Evolutionary conservation across 2,797 vertebrate genomes (phyloP), one percentile per base, ranked within the genome.

Genomic region (Leptoclinus maculatus): DNA sequence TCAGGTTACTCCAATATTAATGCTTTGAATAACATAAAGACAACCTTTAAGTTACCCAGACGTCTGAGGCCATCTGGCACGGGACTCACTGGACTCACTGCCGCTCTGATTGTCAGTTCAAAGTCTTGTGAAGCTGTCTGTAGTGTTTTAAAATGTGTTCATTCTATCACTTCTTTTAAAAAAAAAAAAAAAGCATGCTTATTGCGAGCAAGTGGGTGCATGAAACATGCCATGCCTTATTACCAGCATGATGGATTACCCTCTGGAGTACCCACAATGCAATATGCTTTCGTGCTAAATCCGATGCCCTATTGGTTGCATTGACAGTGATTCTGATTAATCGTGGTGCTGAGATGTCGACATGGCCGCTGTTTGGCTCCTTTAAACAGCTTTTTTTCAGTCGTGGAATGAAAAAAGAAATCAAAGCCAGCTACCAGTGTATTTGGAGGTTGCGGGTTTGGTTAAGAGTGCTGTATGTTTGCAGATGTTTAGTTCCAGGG

Each of bases 381-480:
- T n/a, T n/a, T 60, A 27, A 6, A 74, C 41, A 56, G 17, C 8
- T 59, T 86, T 83, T 79, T 67, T 71, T 64, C 65, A 77, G 49
- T 54, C 38, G 56, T 76, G 67, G 75, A 74, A 43, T 66, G 21
- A 27, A 19, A 39, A 29, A 70, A 62, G 29, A 72, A 68, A 75
- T 82, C 53, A 79, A 80, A 84, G 78, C 45, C 45, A 71, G 66
- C 76, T 77, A 66, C 27, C 16, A 57, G 43, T 76, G 86, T 84
- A 74, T 86, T 87, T 85, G 82, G 84, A 76, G 84, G 79, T 82
- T 86, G 86, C 17, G 80, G 84, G 69, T 87, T 90, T 74, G 83
- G 82, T 87, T 87, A 47, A 59, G 66, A 66, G 84, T 13, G 45
- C 66, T 68, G 51, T 76, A 68, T 86, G 87, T 89, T 88, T 89